Evolutionary conservation across 2,888 invertebrate species (phyloP).

Genomic region (Malacosoma neustria): DNA sequence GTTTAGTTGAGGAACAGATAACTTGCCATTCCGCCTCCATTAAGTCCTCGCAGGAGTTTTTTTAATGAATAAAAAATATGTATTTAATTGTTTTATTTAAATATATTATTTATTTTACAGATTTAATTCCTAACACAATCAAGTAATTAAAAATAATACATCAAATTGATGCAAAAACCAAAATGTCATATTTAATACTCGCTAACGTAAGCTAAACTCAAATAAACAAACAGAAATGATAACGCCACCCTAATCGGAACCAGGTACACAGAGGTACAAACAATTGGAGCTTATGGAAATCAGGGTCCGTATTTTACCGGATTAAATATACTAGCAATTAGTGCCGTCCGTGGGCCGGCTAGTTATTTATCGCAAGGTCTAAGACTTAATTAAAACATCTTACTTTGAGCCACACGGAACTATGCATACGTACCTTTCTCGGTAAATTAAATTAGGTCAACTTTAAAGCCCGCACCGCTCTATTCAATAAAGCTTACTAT

Average conservation of each 20-base stretch:
- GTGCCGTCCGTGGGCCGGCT: constrained; percentile 46
- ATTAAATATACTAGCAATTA: constrained; percentile 73
- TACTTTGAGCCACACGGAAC: constrained; percentile 53
- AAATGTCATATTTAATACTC: too few species aligned
- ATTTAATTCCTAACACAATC: too few species aligned
- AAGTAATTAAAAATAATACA: too few species aligned
- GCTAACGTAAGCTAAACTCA: too few species aligned
- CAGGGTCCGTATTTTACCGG: constrained; percentile 64
- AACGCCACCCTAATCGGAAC: constrained; percentile 56
- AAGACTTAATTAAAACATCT: constrained; percentile 73
- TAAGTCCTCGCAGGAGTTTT: too few species aligned
- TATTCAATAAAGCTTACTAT: constrained; percentile 12
- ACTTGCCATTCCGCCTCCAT: too few species aligned
- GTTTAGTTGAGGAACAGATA: too few species aligned
- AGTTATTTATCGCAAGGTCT: constrained; percentile 69
- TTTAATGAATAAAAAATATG: too few species aligned
- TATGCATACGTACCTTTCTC: constrained; percentile 41
- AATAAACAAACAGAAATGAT: constrained; percentile 57
- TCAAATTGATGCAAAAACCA: too few species aligned
- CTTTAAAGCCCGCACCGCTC: constrained; percentile 19
- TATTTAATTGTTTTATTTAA: too few species aligned
- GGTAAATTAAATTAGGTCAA: constrained; percentile 49
- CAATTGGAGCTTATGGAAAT: constrained; percentile 73
- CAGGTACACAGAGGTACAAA: constrained; percentile 56
- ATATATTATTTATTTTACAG: too few species aligned